A percentile compares a stretch with the other conserved stretches of the same genome.
phyloP scores from a whole-genome alignment of 2,113 vertebrate species.

The Gracilinanus agilis region DNA sequence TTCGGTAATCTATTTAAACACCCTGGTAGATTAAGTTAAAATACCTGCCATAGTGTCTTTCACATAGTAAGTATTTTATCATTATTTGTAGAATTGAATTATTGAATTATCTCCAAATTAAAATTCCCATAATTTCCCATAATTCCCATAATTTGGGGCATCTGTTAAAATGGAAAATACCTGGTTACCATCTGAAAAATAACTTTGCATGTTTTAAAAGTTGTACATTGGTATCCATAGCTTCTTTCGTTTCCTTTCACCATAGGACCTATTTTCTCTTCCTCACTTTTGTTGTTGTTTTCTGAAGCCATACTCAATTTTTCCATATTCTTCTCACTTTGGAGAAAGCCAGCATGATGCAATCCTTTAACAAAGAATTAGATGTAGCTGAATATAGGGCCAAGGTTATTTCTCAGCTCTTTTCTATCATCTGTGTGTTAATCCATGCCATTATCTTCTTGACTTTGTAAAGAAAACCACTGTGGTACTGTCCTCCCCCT shows the following conservation, averaged over 20 bases:
- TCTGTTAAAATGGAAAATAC: slow-evolving; percentile 31
- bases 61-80: neutral
- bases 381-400: neutral
- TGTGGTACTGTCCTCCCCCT: neutral
- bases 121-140: neutral
- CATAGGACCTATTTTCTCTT: neutral
- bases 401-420: neutral
- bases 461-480: neutral
- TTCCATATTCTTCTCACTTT: neutral
- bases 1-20: neutral
- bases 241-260: neutral
- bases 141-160: neutral
- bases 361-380: neutral
- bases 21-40: neutral
- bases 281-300: neutral
- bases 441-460: neutral
- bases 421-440: neutral
- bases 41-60: neutral
- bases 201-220: neutral
- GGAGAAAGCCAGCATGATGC: neutral
- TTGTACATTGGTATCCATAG: neutral
- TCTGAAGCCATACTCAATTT: neutral
- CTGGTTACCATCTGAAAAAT: neutral
- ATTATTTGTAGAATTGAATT: neutral
- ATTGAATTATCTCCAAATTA: neutral